Evolutionary conservation across 2,113 vertebrate genomes (phyloP).

Genomic region (Halichoeres trimaculatus): DNA sequence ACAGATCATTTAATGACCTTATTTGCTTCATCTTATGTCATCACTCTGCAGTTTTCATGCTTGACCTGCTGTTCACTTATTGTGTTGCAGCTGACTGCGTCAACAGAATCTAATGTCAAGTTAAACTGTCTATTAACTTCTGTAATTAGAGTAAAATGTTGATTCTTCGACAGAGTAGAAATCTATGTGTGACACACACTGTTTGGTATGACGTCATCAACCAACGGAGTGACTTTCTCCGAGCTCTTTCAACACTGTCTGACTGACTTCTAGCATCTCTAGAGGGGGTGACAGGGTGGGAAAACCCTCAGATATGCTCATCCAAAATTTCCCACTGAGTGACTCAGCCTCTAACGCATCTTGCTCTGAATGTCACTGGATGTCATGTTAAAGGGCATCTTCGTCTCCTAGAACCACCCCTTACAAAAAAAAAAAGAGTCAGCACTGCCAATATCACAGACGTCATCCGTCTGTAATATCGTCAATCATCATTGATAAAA

Average conservation of each 20-base stretch:
- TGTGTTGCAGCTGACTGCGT: too few species aligned
- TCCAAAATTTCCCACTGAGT: constrained; percentile 58
- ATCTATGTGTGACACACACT: neutral
- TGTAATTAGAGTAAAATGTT: neutral
- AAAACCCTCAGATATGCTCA: constrained; percentile 62
- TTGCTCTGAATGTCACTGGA: constrained; percentile 67
- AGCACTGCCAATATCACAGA: constrained; percentile 1
- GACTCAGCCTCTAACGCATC: constrained; percentile 52
- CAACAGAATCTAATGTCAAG: neutral
- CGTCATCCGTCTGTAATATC: constrained; percentile 2
- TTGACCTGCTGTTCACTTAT: too few species aligned
- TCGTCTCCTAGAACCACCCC: constrained; percentile 10
- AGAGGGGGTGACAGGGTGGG: constrained; percentile 55
- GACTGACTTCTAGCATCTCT: neutral
- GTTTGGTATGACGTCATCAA: neutral
- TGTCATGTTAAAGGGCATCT: constrained; percentile 64
- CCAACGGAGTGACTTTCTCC: neutral
- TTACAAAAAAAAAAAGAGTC: neutral
- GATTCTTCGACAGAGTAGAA: neutral
- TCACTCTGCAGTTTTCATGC: too few species aligned
- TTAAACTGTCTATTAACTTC: neutral
- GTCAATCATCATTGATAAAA: constrained; percentile 39
- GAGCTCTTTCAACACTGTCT: neutral
- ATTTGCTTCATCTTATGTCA: too few species aligned
- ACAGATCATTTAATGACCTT: too few species aligned